Evolutionary conservation across 2,888 invertebrate species (phyloP).

Genomic region (Oscheius sp.): DNA sequence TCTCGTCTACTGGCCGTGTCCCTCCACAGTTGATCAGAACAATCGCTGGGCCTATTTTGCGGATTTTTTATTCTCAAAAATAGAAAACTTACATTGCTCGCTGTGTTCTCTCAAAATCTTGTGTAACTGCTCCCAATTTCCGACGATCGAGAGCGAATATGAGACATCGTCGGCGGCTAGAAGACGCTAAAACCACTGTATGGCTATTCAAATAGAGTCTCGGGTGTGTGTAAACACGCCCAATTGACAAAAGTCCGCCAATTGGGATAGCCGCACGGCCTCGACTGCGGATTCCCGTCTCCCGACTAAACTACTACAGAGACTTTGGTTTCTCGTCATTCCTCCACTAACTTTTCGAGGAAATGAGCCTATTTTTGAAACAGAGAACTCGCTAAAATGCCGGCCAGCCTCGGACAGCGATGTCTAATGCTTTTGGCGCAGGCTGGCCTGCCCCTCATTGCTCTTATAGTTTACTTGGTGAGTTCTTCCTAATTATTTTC

Average conservation of each 20-base stretch:
- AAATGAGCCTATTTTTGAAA: background rate
- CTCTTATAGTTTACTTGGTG: conserved; percentile 49
- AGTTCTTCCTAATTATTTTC: conserved; percentile 29
- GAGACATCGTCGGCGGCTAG: conserved; percentile 65
- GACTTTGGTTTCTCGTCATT: too few relatives aligned
- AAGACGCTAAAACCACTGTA: conserved; percentile 58
- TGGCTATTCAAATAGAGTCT: conserved; percentile 13
- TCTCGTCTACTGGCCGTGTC: conserved; percentile 48
- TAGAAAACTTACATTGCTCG: conserved; percentile 46
- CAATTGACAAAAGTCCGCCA: conserved; percentile 14
- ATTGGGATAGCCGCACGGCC: background rate
- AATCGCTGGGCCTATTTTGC: conserved; percentile 40
- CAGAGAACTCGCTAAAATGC: conserved; percentile 8
- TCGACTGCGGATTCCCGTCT: conserved; percentile 3
- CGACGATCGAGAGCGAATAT: conserved; percentile 59
- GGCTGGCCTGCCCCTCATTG: conserved; percentile 36
- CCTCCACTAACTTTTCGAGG: background rate
- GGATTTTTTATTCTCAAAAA: background rate
- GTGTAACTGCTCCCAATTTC: conserved; percentile 57
- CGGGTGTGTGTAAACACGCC: conserved; percentile 14
- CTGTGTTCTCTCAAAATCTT: conserved; percentile 48
- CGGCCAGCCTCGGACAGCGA: conserved; percentile 40
- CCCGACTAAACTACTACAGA: background rate
- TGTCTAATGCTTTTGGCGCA: conserved; percentile 40
- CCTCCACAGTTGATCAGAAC: conserved; percentile 69